Evolutionary conservation across 2,113 vertebrate genomes (phyloP).

Genomic region (Myotis brandtii): DNA sequence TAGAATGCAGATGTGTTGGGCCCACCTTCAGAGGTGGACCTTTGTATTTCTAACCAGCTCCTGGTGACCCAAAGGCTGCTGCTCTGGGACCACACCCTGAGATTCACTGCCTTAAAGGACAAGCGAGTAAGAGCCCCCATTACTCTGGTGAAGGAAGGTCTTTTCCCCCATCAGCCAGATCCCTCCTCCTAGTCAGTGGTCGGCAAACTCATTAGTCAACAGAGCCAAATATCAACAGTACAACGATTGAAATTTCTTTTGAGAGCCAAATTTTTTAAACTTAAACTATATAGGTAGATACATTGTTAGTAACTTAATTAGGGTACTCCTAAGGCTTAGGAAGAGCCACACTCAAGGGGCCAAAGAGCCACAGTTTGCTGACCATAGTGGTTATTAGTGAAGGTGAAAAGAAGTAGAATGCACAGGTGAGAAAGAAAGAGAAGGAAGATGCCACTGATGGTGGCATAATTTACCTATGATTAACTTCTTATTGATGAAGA

Average conservation of each 20-base stretch:
- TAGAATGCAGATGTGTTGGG: constrained; percentile 34
- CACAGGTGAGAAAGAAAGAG: neutral
- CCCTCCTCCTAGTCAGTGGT: neutral
- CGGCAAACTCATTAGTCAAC: too few relatives aligned
- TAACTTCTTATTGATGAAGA: neutral
- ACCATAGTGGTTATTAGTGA: neutral
- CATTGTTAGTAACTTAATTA: too few relatives aligned
- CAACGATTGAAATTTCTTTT: too few relatives aligned
- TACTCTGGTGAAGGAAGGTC: neutral
- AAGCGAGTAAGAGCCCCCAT: neutral
- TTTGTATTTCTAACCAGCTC: constrained; percentile 32
- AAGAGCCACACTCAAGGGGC: too few relatives aligned
- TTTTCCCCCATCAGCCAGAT: neutral
- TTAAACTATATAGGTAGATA: too few relatives aligned
- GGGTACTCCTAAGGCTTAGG: too few relatives aligned
- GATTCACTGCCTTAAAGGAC: neutral
- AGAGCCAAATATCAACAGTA: too few relatives aligned
- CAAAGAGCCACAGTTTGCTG: too few relatives aligned
- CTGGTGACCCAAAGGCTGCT: neutral
- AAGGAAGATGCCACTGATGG: neutral
- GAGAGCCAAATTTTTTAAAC: too few relatives aligned
- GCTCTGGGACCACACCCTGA: neutral
- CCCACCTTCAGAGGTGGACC: neutral
- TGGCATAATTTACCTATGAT: neutral
- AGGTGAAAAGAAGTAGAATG: neutral